Conservation (phyloP, 1,140 invertebrate species). For the Drosophila lini region DNA sequence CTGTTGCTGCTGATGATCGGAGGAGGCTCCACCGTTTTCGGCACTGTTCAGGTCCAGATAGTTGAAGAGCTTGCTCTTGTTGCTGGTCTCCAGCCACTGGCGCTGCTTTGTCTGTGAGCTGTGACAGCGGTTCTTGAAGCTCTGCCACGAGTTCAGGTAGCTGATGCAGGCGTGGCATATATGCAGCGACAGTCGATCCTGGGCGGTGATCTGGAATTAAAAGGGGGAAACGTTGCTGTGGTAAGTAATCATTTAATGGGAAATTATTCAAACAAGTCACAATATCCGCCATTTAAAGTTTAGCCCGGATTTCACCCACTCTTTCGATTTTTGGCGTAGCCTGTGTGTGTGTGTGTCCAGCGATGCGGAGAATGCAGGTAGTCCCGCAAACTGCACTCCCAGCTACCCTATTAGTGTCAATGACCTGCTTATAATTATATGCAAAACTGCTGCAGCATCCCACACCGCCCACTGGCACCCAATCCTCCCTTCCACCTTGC, state of each 20-base stretch:
- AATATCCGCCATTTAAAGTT: not conserved
- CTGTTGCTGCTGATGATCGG: conserved; percentile 31
- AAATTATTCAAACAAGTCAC: not conserved
- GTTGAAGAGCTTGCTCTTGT: conserved; percentile 65
- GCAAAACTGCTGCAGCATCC: conserved; percentile 65
- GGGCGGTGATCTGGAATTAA: conserved; percentile 69
- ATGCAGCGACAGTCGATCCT: conserved; percentile 76
- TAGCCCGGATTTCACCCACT: not conserved
- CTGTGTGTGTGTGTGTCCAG: conserved; percentile 35
- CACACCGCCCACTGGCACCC: conserved; percentile 29
- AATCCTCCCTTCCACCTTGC: not conserved
- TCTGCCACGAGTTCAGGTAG: conserved; percentile 84
- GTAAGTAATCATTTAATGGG: not conserved
- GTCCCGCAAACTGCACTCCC: conserved; percentile 13
- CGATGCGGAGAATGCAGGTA: conserved; percentile 47
- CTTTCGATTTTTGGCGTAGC: conserved; percentile 13
- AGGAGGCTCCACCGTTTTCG: conserved; percentile 52
- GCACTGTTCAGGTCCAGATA: conserved; percentile 75
- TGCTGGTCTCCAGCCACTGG: conserved; percentile 73
- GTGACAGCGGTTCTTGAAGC: conserved; percentile 83
- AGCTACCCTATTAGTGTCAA: conserved; percentile 68
- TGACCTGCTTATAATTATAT: conserved; percentile 83
- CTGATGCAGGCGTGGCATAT: conserved; percentile 84
- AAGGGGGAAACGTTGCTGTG: not conserved
- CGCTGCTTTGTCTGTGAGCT: conserved; percentile 79